phyloP scores from a whole-genome alignment of 64 coral and sea anemone species.

The Pachyseris speciosa region DNA sequence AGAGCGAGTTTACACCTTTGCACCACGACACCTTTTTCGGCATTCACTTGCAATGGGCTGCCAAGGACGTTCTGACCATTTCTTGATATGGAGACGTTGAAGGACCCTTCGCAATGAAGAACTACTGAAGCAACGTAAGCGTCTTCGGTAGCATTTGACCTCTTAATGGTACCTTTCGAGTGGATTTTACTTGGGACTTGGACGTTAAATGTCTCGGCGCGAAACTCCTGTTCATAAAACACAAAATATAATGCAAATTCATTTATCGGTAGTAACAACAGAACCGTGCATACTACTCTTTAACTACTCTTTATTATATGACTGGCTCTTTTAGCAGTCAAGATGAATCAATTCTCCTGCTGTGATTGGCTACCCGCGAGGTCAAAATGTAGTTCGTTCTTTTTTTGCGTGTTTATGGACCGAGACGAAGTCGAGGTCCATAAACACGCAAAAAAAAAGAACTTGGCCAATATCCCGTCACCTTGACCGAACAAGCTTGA shows the following conservation, averaged over 20 bases:
- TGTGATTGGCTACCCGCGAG: too few species aligned
- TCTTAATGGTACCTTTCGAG: not conserved
- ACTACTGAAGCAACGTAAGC: conserved; percentile 42
- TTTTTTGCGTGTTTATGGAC: too few species aligned
- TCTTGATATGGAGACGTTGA: conserved; percentile 43
- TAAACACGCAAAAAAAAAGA: too few species aligned
- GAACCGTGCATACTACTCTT: too few species aligned
- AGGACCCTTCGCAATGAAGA: conserved; percentile 54
- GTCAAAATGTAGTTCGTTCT: too few species aligned
- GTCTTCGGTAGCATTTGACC: not conserved
- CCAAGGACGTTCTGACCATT: conserved; percentile 37
- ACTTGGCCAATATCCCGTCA: too few species aligned
- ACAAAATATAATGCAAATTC: not conserved
- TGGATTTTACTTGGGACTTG: not conserved
- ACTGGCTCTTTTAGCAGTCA: too few species aligned
- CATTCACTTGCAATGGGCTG: conserved; percentile 53
- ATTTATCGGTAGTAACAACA: too few species aligned
- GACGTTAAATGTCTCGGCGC: not conserved
- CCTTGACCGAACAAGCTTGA: too few species aligned
- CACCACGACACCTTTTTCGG: conserved; percentile 44
- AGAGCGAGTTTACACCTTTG: conserved; percentile 68
- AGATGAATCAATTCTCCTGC: too few species aligned
- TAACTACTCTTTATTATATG: too few species aligned
- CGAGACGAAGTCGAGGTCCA: too few species aligned
- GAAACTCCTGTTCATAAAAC: conserved; percentile 11